These are phyloP conservation scores for Lagopus leucura DNA, from an alignment of 2,113 vertebrate species.

Conservation along the genomic window DNA sequence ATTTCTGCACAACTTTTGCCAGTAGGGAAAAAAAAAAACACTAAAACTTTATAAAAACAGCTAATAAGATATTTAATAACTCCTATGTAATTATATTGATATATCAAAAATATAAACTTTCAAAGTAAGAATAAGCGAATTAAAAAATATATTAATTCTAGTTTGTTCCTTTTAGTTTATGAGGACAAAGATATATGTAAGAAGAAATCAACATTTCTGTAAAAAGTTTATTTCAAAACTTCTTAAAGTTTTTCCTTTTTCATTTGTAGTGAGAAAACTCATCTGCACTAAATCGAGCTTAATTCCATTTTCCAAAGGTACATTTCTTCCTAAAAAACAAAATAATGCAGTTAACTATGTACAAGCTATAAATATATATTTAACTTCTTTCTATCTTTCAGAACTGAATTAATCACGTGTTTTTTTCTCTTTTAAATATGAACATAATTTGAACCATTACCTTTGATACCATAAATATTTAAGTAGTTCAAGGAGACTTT, in stretches of 20 bases:
- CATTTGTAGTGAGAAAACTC: neutral
- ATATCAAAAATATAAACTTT: neutral
- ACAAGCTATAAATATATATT: neutral
- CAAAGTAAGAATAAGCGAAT: neutral
- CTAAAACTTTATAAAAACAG: neutral
- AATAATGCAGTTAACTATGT: fast-evolving
- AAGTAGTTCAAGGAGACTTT: neutral
- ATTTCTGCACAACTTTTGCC: neutral
- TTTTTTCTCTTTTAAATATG: neutral
- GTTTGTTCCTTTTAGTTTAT: neutral
- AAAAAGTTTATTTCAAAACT: neutral
- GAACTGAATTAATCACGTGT: neutral
- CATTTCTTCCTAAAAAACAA: neutral
- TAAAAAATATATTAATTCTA: neutral
- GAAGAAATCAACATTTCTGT: neutral
- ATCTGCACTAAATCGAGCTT: neutral
- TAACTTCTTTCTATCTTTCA: neutral
- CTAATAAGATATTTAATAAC: neutral
- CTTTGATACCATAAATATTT: neutral
- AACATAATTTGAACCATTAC: neutral
- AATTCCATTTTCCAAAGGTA: neutral
- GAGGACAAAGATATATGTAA: neutral
- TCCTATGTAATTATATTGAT: neutral
- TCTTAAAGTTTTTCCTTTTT: neutral
- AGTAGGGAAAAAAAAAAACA: neutral